These are phyloP conservation scores for Numida meleagris DNA, from an alignment of 2,113 vertebrate genomes.

Conservation along the genomic window DNA sequence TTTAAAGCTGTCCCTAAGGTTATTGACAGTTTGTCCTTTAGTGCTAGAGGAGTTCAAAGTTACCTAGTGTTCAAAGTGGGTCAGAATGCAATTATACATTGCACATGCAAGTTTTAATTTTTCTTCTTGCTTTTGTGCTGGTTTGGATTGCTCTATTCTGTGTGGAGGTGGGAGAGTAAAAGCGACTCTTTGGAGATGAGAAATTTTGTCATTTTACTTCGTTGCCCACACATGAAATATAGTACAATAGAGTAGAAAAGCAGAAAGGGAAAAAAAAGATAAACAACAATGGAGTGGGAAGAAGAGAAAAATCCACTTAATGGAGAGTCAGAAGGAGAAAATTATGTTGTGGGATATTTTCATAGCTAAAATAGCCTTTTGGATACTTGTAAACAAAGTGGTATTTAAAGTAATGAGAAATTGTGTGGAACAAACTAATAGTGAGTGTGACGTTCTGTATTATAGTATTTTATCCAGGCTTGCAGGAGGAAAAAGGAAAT, in stretches of 20 bases:
- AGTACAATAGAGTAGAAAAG: slow-evolving; percentile 12
- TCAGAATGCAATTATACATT: not conserved
- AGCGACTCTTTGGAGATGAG: not conserved
- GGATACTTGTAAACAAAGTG: not conserved
- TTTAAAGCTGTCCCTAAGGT: not conserved
- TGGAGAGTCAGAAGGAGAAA: not conserved
- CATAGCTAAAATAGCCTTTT: not conserved
- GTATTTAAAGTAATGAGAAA: not conserved
- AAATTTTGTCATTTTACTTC: slow-evolving; percentile 29
- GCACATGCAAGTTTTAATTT: not conserved
- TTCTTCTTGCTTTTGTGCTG: not conserved
- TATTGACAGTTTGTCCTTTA: not conserved
- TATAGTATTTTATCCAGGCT: not conserved
- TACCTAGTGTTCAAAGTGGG: not conserved
- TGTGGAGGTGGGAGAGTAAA: slow-evolving; percentile 6
- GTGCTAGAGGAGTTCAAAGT: not conserved
- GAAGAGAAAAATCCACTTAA: not conserved
- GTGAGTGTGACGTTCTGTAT: not conserved
- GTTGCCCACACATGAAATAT: not conserved
- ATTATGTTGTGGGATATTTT: not conserved
- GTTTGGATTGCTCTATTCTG: not conserved
- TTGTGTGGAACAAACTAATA: not conserved
- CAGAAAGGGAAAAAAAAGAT: not conserved
- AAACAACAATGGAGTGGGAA: slow-evolving; percentile 1
- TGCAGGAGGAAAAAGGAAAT: not conserved